Percentiles rank a stretch among this genome's conserved stretches.
These are phyloP conservation scores for Trichopria drosophilae DNA, from an alignment of 2,888 invertebrate genomes.

Conservation along the genomic window DNA sequence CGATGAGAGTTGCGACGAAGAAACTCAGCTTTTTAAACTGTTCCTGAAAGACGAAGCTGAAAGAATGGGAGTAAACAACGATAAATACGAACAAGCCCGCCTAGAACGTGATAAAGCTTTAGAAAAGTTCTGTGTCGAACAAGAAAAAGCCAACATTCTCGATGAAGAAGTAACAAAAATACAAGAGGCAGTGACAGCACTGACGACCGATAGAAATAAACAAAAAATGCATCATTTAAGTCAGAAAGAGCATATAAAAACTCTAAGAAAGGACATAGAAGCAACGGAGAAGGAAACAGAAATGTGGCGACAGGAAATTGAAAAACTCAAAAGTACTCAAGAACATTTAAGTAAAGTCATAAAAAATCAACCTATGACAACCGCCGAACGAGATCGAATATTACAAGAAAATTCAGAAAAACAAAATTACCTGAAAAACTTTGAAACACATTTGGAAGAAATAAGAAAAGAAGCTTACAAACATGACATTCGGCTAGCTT, in stretches of 20 bases:
- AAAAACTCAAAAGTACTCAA: constrained; percentile 28
- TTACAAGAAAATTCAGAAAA: constrained; percentile 42
- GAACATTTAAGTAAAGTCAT: constrained; percentile 40
- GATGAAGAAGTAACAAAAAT: constrained; percentile 32
- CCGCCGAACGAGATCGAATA: constrained; percentile 43
- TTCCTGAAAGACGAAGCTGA: constrained; percentile 43
- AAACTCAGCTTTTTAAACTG: constrained; percentile 41
- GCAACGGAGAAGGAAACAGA: constrained; percentile 34
- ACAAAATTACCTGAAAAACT: constrained; percentile 41
- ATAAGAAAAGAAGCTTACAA: constrained; percentile 47
- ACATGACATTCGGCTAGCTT: constrained; percentile 47
- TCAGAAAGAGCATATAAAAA: constrained; percentile 36
- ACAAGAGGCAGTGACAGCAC: constrained; percentile 29
- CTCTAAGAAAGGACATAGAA: constrained; percentile 35
- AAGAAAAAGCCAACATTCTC: constrained; percentile 28
- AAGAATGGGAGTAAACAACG: constrained; percentile 40
- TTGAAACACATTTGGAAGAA: constrained; percentile 46
- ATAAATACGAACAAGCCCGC: constrained; percentile 31
- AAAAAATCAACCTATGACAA: constrained; percentile 47
- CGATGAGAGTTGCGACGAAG: constrained; percentile 45
- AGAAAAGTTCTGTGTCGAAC: constrained; percentile 28
- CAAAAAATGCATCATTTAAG: constrained; percentile 31
- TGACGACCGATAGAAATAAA: constrained; percentile 35
- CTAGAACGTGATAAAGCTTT: constrained; percentile 35
- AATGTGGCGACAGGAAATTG: constrained; percentile 34